phyloP scores from a whole-genome alignment of 1,140 invertebrate genomes.

The Metopolophium dirhodum region DNA sequence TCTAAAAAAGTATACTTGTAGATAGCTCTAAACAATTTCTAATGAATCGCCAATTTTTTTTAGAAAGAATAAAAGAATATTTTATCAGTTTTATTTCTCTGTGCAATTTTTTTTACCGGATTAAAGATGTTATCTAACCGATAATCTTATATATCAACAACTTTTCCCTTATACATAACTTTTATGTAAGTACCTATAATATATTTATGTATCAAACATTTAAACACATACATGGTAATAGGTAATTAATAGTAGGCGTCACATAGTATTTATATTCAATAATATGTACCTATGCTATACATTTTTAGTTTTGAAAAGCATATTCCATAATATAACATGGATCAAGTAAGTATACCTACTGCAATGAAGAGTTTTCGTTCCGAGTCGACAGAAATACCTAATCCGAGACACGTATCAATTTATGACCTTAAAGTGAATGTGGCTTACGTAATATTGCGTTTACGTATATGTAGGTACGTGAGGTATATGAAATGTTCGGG shows the following conservation, averaged over 20 bases:
- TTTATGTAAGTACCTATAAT: too few species aligned
- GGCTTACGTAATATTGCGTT: background rate
- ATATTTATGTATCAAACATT: too few species aligned
- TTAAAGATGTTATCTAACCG: background rate
- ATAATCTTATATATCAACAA: background rate
- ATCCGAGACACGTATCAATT: background rate
- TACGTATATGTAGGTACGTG: background rate
- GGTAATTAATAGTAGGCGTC: too few species aligned
- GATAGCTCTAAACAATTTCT: background rate
- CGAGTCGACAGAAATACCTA: background rate
- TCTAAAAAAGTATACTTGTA: background rate
- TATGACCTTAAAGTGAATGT: background rate
- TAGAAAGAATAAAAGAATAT: background rate
- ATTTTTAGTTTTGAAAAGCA: background rate
- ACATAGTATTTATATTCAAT: too few species aligned
- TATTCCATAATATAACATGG: background rate
- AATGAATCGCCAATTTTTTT: background rate
- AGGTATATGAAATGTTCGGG: background rate
- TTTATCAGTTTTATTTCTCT: background rate
- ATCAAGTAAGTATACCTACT: background rate
- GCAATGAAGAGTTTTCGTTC: background rate
- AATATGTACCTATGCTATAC: too few species aligned
- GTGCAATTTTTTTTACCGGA: background rate
- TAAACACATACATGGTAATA: too few species aligned
- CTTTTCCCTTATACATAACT: too few species aligned